A percentile compares a stretch with the other conserved stretches of the same genome.
Conservation (phyloP, 2,888 invertebrate genomes). For the Zygogramma bicolorata region DNA sequence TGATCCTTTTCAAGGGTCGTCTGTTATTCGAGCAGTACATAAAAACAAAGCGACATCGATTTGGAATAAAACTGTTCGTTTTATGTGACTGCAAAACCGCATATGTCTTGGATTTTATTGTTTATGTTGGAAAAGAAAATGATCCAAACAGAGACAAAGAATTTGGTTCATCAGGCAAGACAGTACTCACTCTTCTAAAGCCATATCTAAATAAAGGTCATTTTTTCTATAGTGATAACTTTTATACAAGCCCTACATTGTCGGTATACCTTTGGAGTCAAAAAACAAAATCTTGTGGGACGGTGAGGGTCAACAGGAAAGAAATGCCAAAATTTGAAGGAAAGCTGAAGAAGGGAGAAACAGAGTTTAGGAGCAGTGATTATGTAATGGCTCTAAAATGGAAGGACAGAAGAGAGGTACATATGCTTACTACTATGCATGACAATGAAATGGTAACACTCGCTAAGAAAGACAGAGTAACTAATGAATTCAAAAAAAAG, state of each 20-base stretch:
- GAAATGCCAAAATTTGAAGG: constrained; percentile 24
- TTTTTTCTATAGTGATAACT: constrained; percentile 26
- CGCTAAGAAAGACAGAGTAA: constrained; percentile 38
- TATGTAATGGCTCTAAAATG: constrained; percentile 26
- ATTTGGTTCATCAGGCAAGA: constrained; percentile 5
- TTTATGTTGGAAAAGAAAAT: constrained; percentile 14
- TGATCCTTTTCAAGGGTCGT: constrained; percentile 7
- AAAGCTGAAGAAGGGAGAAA: constrained; percentile 27
- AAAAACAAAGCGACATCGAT: constrained; percentile 15
- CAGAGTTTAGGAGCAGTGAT: constrained; percentile 19
- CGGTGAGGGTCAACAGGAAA: constrained; percentile 23
- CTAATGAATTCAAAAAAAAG: constrained; percentile 21
- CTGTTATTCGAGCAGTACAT: constrained; percentile 20
- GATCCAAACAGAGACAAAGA: neutral
- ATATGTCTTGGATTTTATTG: constrained; percentile 4
- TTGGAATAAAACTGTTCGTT: constrained; percentile 24
- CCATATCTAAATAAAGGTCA: constrained; percentile 27
- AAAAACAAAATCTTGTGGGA: constrained; percentile 35
- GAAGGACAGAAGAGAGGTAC: constrained; percentile 26
- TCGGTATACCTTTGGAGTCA: constrained; percentile 17
- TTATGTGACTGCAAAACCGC: constrained; percentile 15
- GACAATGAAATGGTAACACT: constrained; percentile 43
- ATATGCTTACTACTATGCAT: constrained; percentile 52
- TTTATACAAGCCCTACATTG: constrained; percentile 32
- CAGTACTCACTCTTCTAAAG: constrained; percentile 6